Conservation (phyloP, 2,888 invertebrate genomes). For the Agrochola macilenta region DNA sequence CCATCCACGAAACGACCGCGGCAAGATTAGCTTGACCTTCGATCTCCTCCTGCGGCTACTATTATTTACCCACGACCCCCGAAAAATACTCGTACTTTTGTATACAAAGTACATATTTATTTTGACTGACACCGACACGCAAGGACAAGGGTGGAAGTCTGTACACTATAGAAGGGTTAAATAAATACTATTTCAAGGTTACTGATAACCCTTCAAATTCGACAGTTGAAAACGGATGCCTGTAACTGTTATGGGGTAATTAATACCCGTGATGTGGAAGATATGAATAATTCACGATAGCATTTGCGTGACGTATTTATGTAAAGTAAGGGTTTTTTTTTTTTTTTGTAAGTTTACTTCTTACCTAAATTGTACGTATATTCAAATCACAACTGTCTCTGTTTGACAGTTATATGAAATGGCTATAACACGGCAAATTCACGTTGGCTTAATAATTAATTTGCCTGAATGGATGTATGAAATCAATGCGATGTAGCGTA, state of each 20-base stretch:
- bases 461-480: too few relatives aligned
- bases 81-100: neutral
- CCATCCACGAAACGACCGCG: neutral
- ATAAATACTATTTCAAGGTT: conserved; percentile 3
- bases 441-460: too few relatives aligned
- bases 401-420: too few relatives aligned
- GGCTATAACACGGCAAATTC: too few relatives aligned
- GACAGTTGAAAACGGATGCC: conserved; percentile 8
- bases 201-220: neutral
- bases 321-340: neutral
- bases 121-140: neutral
- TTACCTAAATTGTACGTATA: too few relatives aligned
- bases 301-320: neutral
- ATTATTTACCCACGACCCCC: neutral
- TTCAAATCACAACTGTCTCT: too few relatives aligned
- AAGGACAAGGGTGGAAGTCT: neutral
- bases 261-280: conserved; percentile 3
- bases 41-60: too few relatives aligned
- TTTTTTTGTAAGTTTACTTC: neutral
- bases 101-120: neutral
- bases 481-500: too few relatives aligned
- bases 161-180: neutral
- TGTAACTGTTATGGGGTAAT: neutral
- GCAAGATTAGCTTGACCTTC: neutral
- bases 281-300: neutral